Conservation (phyloP, 2,888 invertebrate species). For the Orthonevra nobilis region DNA sequence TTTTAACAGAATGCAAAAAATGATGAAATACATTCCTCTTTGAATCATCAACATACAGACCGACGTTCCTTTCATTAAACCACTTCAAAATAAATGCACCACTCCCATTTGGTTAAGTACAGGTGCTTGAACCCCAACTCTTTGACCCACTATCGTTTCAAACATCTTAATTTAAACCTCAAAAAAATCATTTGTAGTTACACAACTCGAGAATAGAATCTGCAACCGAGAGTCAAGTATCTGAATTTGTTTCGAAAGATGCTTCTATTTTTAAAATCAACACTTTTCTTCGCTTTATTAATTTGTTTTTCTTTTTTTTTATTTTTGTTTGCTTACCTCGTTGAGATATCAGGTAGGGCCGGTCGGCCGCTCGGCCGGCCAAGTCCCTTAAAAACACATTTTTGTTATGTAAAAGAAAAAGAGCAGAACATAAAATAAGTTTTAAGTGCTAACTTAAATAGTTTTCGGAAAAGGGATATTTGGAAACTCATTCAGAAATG, state of each 20-base stretch:
- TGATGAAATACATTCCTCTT: too few species aligned
- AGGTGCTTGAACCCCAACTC: background rate
- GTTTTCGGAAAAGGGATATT: conserved; percentile 33
- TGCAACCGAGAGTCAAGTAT: background rate
- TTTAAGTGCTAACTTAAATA: conserved; percentile 21
- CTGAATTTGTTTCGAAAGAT: conserved; percentile 16
- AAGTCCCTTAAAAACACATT: background rate
- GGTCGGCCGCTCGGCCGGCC: background rate
- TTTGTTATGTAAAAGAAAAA: background rate
- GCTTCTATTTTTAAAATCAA: conserved; percentile 26
- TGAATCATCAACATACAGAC: too few species aligned
- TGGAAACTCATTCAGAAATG: too few species aligned
- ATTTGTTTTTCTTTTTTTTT: background rate
- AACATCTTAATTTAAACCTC: background rate
- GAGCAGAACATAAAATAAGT: conserved; percentile 6
- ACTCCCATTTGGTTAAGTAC: background rate
- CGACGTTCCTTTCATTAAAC: too few species aligned
- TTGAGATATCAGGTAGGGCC: conserved; percentile 4
- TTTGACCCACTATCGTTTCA: background rate
- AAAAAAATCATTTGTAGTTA: background rate
- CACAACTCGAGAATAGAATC: background rate
- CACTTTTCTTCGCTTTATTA: background rate
- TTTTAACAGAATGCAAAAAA: too few species aligned
- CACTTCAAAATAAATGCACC: background rate
- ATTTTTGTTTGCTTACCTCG: background rate